phyloP scores from a whole-genome alignment of 2,888 invertebrate species.

The Agrochola macilenta region DNA sequence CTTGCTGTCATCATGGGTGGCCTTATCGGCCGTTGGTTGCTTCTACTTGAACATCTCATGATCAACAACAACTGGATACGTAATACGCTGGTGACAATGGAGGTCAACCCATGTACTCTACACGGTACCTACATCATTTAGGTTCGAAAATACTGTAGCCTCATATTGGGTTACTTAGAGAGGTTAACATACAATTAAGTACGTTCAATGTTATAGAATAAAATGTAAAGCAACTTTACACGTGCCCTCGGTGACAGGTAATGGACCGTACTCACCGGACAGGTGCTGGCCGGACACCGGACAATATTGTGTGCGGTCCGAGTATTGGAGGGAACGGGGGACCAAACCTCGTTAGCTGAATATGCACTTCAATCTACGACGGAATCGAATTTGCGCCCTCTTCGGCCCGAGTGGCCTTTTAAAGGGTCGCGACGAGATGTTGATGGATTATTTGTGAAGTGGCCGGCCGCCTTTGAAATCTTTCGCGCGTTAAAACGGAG shows the following conservation, averaged over 20 bases:
- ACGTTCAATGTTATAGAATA: not conserved
- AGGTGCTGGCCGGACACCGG: conserved; percentile 30
- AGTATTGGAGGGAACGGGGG: conserved; percentile 41
- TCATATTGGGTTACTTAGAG: not conserved
- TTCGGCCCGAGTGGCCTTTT: conserved; percentile 77
- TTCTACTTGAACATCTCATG: not conserved
- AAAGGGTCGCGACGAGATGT: conserved; percentile 82
- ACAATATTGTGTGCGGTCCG: conserved; percentile 30
- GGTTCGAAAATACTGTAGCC: not conserved
- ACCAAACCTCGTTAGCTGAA: conserved; percentile 85
- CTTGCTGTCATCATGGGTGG: not conserved
- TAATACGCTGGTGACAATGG: too few relatives aligned
- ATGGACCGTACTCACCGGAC: conserved; percentile 26
- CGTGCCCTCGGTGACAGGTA: not conserved
- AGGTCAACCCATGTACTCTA: not conserved
- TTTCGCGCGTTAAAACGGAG: conserved; percentile 90
- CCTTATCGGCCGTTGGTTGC: too few relatives aligned
- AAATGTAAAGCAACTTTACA: conserved; percentile 17
- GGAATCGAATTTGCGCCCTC: conserved; percentile 85
- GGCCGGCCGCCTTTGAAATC: conserved; percentile 88
- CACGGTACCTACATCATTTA: not conserved
- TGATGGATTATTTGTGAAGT: conserved; percentile 90
- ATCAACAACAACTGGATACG: not conserved
- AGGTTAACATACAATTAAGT: not conserved
- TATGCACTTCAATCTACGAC: conserved; percentile 87